Base-by-base conservation (phyloP, 2,888 invertebrate species). In the Dioctria linearis region DNA sequence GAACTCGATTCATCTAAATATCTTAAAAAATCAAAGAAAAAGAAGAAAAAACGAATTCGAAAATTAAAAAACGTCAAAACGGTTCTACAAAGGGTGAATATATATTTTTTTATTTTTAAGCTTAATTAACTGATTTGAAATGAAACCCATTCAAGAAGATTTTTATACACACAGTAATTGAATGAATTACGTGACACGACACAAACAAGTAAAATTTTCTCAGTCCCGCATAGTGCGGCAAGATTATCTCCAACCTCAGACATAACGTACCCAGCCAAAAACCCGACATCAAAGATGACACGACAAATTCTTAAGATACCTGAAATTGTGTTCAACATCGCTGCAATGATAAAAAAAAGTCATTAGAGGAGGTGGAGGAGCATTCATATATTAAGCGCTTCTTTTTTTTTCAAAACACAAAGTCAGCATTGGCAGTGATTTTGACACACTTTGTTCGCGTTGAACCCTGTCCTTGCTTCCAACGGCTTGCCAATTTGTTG, bases 391-490 rank as follows among this genome's bases (percentile, higher is more conserved):
- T n/a, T 42, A 5, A 42, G 11, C 8, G 61, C 1, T 40, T 65
- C 65, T 40, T 40, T 5, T 3, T 13, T 67, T 66, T 46, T n/a
- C 46, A 2, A 25, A 43, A 25, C 46, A 46, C 43, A 25, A 65
- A 49, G 25, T 67, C 78, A 40, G 51, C 76, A 82, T 82, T 82
- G 82, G 79, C 82, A 82, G 75, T 82, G 82, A 82, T 75, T 82
- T 82, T 82, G 80, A 82, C 82, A 82, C 75, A 82, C 79, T 79
- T 81, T 79, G 8, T 51, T n/a, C 46, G 8, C 8, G 46, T 43
- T 46, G 43, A 8, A 46, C 25, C 25, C 8, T 25, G 46, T 67
- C 46, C 67, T 67, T 67, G 67, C 25, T 8, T 25, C 3, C 46
- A n/a, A n/a, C n/a, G n/a, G 46, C 9, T 37, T 67, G 46, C 46